Percentiles rank a stretch among this genome's conserved stretches.
Evolutionary conservation across 2,113 vertebrate species (phyloP).

Genomic region (Pleuronectes platessa): DNA sequence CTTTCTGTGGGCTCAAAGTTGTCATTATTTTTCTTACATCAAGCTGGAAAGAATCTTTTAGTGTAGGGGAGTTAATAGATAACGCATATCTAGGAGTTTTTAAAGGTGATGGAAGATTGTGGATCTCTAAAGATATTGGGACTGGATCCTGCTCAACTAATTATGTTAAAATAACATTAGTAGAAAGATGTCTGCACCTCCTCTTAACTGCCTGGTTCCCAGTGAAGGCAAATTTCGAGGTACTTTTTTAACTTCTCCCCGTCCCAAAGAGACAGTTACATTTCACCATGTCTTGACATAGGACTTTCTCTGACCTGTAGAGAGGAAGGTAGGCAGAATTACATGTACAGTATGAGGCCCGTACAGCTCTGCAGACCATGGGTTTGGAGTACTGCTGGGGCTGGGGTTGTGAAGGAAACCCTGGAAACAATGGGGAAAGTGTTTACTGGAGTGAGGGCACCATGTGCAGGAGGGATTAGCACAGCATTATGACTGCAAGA

Average conservation of each 20-base stretch:
- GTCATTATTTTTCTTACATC: conserved; percentile 24
- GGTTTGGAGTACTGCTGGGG: not conserved
- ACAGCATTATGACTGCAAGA: conserved; percentile 74
- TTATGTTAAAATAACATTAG: not conserved
- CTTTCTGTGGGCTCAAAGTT: conserved; percentile 62
- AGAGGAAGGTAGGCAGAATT: conserved; percentile 9
- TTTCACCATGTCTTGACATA: conserved; percentile 5
- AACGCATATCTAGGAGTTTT: conserved; percentile 13
- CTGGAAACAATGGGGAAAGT: conserved; percentile 71
- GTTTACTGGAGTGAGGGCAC: conserved; percentile 69
- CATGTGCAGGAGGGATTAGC: conserved; percentile 79
- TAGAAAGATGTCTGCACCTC: not conserved
- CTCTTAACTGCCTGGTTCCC: not conserved
- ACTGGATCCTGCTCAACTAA: not conserved
- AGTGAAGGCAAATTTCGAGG: too few species aligned
- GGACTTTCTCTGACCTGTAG: conserved; percentile 23
- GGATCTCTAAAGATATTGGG: not conserved
- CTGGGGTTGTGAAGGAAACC: conserved; percentile 43
- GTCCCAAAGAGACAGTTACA: not conserved
- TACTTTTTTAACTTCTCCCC: not conserved
- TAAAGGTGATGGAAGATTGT: conserved; percentile 6
- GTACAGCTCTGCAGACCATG: conserved; percentile 29
- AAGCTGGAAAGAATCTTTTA: conserved; percentile 56
- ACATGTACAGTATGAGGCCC: conserved; percentile 30
- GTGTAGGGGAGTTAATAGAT: conserved; percentile 15